A percentile compares a stretch with the other conserved stretches of the same genome.
phyloP scores from a whole-genome alignment of 2,888 invertebrate genomes.

The Sepioteuthis lessoniana region DNA sequence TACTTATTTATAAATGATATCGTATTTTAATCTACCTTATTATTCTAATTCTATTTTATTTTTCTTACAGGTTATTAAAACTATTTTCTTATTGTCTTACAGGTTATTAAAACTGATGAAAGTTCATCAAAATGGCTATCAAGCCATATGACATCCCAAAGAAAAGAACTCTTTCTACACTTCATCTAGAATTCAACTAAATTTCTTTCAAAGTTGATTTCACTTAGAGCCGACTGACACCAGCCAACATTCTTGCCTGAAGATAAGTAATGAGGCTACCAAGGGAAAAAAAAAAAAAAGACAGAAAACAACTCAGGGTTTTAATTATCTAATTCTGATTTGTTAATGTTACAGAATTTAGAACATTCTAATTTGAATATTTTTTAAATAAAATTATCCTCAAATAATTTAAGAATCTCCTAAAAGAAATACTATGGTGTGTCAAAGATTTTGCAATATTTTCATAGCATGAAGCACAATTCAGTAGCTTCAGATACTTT shows the following conservation, averaged over 20 bases:
- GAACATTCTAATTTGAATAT: not conserved
- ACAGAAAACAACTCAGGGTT: not conserved
- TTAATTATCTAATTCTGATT: not conserved
- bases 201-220: not conserved
- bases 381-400: not conserved
- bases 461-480: no score
- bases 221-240: not conserved
- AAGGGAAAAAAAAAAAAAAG: not conserved
- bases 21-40: no score
- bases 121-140: not conserved
- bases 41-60: not conserved
- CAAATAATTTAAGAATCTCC: no score
- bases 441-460: no score
- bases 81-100: not conserved
- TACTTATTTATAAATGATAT: no score
- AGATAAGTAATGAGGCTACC: not conserved
- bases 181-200: no score
- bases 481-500: no score
- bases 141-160: not conserved
- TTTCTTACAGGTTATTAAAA: not conserved
- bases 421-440: no score
- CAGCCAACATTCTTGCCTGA: conserved; percentile 44
- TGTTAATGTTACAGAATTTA: not conserved
- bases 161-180: not conserved
- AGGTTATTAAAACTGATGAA: conserved; percentile 39